These are phyloP conservation scores for Sardina pilchardus DNA, from an alignment of 2,113 vertebrate species.

Conservation along the genomic window DNA sequence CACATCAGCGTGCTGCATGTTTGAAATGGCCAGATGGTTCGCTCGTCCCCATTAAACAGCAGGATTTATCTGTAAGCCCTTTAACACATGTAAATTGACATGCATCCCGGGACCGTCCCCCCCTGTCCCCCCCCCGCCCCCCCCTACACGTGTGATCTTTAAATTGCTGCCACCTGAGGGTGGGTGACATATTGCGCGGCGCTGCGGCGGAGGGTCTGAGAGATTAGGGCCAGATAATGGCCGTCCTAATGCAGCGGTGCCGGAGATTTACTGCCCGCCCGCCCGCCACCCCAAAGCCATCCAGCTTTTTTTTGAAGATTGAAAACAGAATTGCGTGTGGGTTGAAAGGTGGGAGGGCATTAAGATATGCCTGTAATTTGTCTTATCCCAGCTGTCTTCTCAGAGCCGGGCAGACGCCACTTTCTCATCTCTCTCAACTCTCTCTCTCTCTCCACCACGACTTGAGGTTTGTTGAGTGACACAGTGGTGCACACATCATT, in stretches of 20 bases:
- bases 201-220: slow-evolving; percentile 55
- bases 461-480: background rate
- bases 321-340: slow-evolving; percentile 47
- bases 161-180: slow-evolving; percentile 78
- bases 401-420: background rate
- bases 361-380: slow-evolving; percentile 28
- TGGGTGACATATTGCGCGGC: slow-evolving; percentile 55
- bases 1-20: background rate
- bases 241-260: slow-evolving; percentile 44
- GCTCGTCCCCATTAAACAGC: slow-evolving; percentile 70
- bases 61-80: slow-evolving; percentile 66
- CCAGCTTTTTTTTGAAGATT: slow-evolving; percentile 38
- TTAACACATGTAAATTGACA: slow-evolving; percentile 75
- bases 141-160: slow-evolving; percentile 74
- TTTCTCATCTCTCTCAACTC: background rate
- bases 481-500: background rate
- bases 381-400: slow-evolving; percentile 13
- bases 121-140: slow-evolving; percentile 15
- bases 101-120: slow-evolving; percentile 61
- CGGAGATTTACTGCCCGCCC: slow-evolving; percentile 46
- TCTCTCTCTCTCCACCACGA: background rate
- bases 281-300: slow-evolving; percentile 39
- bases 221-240: slow-evolving; percentile 51
- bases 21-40: slow-evolving; percentile 2
- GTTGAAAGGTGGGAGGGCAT: slow-evolving; percentile 39